phyloP scores from a whole-genome alignment of 2,113 vertebrate species.

The Apus apus region DNA sequence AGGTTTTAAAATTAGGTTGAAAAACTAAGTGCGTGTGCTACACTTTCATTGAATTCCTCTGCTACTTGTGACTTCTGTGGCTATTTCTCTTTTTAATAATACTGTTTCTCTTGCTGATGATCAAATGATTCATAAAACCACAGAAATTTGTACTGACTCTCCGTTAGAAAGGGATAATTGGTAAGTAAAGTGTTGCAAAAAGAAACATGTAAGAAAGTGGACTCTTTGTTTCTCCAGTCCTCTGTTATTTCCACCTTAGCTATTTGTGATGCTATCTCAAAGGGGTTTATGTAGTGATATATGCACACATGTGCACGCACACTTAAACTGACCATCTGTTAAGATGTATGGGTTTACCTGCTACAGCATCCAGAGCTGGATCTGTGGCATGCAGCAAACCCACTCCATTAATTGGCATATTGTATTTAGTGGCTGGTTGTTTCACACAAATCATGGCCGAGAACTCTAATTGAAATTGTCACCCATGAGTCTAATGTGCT shows the following conservation, averaged over 20 bases:
- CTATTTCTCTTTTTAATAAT: neutral
- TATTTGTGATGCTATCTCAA: neutral
- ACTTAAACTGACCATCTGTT: neutral
- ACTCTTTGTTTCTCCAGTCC: neutral
- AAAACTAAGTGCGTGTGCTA: neutral
- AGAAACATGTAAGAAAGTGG: neutral
- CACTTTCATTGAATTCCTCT: neutral
- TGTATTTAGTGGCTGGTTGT: neutral
- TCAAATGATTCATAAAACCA: neutral
- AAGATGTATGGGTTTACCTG: neutral
- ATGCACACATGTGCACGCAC: neutral
- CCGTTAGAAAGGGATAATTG: neutral
- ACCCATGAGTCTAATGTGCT: neutral
- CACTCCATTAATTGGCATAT: neutral
- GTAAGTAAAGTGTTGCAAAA: neutral
- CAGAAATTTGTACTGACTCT: neutral
- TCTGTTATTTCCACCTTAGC: neutral
- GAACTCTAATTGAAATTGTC: neutral
- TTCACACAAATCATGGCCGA: neutral
- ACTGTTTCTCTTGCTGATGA: neutral
- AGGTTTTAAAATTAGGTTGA: slow-evolving; percentile 29
- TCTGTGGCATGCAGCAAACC: neutral
- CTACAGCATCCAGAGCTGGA: neutral
- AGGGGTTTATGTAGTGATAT: neutral
- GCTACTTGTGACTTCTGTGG: neutral